phyloP scores from a whole-genome alignment of 2,797 vertebrate genomes.

The Lophotriccus pileatus region DNA sequence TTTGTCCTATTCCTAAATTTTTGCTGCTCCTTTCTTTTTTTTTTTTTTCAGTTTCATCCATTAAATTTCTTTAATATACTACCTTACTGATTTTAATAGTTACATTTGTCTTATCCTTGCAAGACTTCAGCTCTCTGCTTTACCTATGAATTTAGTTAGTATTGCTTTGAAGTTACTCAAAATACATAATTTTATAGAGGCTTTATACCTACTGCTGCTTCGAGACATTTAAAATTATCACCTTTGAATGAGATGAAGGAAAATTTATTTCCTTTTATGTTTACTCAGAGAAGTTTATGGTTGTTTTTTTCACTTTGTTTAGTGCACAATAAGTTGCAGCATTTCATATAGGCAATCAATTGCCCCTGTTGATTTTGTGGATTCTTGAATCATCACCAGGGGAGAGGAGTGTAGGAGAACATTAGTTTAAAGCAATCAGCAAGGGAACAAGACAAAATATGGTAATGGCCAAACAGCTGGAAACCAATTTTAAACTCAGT shows the following conservation, averaged over 20 bases:
- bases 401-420: neutral
- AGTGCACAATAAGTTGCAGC: neutral
- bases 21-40: neutral
- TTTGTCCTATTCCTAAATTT: neutral
- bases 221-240: neutral
- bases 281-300: neutral
- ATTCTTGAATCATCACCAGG: neutral
- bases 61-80: neutral
- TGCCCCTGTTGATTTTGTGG: neutral
- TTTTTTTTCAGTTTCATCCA: neutral
- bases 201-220: neutral
- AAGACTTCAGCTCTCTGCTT: neutral
- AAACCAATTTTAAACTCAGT: neutral
- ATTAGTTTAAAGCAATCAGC: neutral
- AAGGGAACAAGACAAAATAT: neutral
- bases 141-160: neutral
- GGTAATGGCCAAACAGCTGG: neutral
- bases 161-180: neutral
- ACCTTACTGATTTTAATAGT: neutral
- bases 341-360: neutral
- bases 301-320: neutral
- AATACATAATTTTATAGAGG: neutral
- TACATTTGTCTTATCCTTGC: neutral
- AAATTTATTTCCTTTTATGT: neutral
- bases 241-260: neutral